A percentile compares a stretch with the other conserved stretches of the same genome.
These are phyloP conservation scores for Macrocentrus cingulum DNA, from an alignment of 1,140 invertebrate species.

Conservation along the genomic window DNA sequence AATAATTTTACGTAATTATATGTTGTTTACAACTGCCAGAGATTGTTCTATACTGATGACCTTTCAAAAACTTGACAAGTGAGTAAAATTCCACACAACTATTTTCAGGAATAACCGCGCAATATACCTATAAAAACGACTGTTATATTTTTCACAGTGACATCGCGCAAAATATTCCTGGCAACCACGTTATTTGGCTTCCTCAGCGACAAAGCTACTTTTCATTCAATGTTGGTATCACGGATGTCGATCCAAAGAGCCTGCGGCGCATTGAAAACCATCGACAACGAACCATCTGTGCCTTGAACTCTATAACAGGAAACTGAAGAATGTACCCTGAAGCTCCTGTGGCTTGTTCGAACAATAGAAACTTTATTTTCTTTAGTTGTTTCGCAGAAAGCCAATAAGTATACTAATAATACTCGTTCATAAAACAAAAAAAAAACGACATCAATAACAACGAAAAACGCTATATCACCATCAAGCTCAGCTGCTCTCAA, in stretches of 20 bases:
- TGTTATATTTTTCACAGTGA: conserved; percentile 35
- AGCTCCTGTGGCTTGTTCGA: not conserved
- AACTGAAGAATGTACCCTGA: not conserved
- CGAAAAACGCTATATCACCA: too few species aligned
- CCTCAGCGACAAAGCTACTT: conserved; percentile 45
- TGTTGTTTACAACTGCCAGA: conserved; percentile 59
- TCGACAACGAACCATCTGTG: conserved; percentile 43
- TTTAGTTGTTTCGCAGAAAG: too few species aligned
- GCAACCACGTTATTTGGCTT: conserved; percentile 42
- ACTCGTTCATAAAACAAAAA: too few species aligned
- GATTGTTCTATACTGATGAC: conserved; percentile 64
- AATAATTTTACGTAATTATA: conserved; percentile 54
- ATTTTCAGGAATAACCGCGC: too few species aligned
- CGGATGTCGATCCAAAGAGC: conserved; percentile 62
- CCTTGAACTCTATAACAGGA: conserved; percentile 12
- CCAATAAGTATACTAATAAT: too few species aligned
- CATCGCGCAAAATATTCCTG: conserved; percentile 17
- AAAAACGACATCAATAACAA: too few species aligned
- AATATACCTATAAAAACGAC: too few species aligned
- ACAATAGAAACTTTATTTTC: too few species aligned
- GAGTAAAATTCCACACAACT: conserved; percentile 32
- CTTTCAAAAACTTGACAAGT: conserved; percentile 52
- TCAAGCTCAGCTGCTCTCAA: too few species aligned
- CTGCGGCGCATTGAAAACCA: conserved; percentile 60
- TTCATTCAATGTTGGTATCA: conserved; percentile 54